A percentile compares a stretch with the other conserved stretches of the same genome.
phyloP scores from a whole-genome alignment of 2,888 invertebrate genomes.

The Nymphalis c-album region DNA sequence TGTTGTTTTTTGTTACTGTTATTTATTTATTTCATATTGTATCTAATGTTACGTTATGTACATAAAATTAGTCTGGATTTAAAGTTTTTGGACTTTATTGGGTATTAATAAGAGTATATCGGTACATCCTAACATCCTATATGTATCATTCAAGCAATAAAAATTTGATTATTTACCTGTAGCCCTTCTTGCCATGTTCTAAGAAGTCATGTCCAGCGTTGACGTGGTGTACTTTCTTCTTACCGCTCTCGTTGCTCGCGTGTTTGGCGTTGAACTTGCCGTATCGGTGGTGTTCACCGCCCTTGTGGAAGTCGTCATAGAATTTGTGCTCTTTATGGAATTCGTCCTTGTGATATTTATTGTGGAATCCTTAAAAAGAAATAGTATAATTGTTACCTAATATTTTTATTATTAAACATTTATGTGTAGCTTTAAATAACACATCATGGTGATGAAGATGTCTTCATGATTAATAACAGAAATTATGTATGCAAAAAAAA shows the following conservation, averaged over 20 bases:
- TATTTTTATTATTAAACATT: background rate
- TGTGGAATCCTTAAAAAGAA: conserved; percentile 82
- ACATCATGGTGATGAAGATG: background rate
- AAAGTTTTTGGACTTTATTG: too few species aligned
- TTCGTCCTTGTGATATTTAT: conserved; percentile 89
- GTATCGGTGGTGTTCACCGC: conserved; percentile 85
- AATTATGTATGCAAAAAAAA: too few species aligned
- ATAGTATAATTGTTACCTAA: background rate
- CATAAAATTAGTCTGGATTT: too few species aligned
- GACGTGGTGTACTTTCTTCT: conserved; percentile 85
- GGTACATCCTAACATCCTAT: too few species aligned
- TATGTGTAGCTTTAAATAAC: background rate
- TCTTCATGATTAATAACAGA: too few species aligned
- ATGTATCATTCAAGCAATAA: background rate
- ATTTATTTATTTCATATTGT: too few species aligned
- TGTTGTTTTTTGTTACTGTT: too few species aligned
- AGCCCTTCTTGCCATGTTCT: conserved; percentile 84
- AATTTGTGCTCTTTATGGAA: conserved; percentile 90
- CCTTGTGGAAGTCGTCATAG: conserved; percentile 87
- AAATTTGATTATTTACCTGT: conserved; percentile 53
- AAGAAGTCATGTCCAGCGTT: conserved; percentile 83
- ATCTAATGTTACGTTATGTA: too few species aligned
- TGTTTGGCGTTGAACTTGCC: conserved; percentile 85
- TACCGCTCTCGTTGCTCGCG: conserved; percentile 82
- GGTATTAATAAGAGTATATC: too few species aligned